These are phyloP conservation scores for Pediacus dermestoides DNA, from an alignment of 2,888 invertebrate species.

Conservation along the genomic window DNA sequence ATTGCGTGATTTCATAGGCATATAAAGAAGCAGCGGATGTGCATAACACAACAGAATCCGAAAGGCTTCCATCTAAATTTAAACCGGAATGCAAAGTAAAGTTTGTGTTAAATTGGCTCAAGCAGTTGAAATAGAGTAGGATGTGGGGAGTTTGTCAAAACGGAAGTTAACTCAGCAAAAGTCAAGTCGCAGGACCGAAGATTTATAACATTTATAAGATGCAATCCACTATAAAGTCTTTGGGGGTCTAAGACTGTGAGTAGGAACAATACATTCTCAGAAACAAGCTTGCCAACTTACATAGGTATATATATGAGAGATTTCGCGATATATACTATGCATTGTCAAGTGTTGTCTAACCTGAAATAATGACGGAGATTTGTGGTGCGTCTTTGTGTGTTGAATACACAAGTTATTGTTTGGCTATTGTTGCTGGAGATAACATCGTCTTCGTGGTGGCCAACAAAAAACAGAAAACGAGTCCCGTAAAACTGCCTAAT, in stretches of 20 bases:
- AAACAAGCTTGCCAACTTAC: slow-evolving; percentile 41
- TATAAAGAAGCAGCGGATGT: too few species aligned
- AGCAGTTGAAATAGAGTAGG: slow-evolving; percentile 39
- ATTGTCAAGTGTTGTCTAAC: slow-evolving; percentile 44
- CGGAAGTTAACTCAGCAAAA: slow-evolving; percentile 45
- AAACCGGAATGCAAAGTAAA: background rate
- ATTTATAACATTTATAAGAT: slow-evolving; percentile 49
- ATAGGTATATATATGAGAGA: slow-evolving; percentile 43
- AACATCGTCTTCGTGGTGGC: too few species aligned
- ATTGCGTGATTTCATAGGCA: too few species aligned
- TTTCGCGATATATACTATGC: slow-evolving; percentile 34
- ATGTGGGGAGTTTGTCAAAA: slow-evolving; percentile 47
- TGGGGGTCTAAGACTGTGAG: slow-evolving; percentile 40
- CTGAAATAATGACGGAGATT: slow-evolving; percentile 48
- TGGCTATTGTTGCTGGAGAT: too few species aligned
- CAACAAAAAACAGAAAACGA: too few species aligned
- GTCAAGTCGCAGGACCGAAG: slow-evolving; percentile 32
- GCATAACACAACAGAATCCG: too few species aligned
- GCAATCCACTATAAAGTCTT: slow-evolving; percentile 49
- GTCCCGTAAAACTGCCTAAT: too few species aligned
- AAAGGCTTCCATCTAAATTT: background rate
- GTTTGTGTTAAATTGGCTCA: slow-evolving; percentile 43
- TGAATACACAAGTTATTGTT: slow-evolving; percentile 41
- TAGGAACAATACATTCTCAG: slow-evolving; percentile 44
- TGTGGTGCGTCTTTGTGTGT: slow-evolving; percentile 43